Percentiles rank a stretch among this genome's conserved stretches.
phyloP scores from a whole-genome alignment of 2,797 vertebrate species.

The Varecia variegata region DNA sequence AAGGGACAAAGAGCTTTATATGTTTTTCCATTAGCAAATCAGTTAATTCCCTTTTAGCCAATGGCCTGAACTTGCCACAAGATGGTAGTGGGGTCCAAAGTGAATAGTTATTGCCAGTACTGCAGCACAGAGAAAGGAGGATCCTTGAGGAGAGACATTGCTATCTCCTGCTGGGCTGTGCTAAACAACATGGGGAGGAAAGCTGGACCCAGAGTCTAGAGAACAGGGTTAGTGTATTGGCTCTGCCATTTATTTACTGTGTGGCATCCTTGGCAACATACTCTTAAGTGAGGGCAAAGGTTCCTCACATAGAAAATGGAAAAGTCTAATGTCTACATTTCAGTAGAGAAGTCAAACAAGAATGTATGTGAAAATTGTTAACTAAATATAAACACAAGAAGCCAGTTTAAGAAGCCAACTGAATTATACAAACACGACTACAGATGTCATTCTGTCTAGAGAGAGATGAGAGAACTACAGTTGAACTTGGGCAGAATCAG shows the following conservation, averaged over 20 bases:
- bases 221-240: neutral
- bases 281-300: neutral
- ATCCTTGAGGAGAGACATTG: neutral
- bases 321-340: neutral
- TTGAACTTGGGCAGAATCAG: neutral
- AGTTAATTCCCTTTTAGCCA: neutral
- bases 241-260: neutral
- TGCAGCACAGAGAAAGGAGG: neutral
- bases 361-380: slow-evolving; percentile 15
- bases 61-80: neutral
- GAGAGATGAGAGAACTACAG: neutral
- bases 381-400: neutral
- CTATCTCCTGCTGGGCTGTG: neutral
- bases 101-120: neutral
- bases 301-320: neutral
- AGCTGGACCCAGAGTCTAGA: neutral
- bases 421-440: neutral
- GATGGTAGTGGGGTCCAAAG: neutral
- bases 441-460: neutral
- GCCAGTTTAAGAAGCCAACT: neutral
- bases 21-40: neutral
- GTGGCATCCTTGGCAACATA: neutral
- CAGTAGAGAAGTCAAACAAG: neutral
- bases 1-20: neutral
- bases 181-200: neutral